Percentiles rank a stretch among this genome's conserved stretches.
Evolutionary conservation across 2,888 invertebrate species (phyloP).

Genomic region (Noctua pronuba): DNA sequence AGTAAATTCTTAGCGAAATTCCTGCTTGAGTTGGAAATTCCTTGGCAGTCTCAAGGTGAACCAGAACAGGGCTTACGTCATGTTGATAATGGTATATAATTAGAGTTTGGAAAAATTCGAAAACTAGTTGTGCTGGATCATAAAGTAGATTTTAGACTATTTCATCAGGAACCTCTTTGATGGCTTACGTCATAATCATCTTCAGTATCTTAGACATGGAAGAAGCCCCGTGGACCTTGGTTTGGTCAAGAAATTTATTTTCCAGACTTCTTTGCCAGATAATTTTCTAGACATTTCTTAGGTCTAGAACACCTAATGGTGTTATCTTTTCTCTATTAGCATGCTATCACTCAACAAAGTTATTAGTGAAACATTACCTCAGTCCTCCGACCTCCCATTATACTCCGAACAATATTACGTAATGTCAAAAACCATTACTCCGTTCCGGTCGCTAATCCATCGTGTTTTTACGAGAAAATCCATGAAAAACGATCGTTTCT

Average conservation of each 20-base stretch:
- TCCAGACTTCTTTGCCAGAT: background rate
- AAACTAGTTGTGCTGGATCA: background rate
- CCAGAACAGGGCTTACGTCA: conserved; percentile 8
- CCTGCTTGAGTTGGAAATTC: conserved; percentile 26
- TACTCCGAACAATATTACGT: conserved; percentile 51
- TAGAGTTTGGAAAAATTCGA: background rate
- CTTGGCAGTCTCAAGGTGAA: conserved; percentile 31
- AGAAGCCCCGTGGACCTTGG: background rate
- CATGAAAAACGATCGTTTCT: conserved; percentile 67
- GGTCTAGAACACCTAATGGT: background rate
- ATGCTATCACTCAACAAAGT: conserved; percentile 28
- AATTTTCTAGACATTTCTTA: background rate
- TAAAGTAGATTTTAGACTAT: background rate
- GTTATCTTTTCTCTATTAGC: background rate
- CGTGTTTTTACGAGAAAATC: conserved; percentile 60
- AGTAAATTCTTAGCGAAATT: conserved; percentile 35
- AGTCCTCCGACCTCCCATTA: conserved; percentile 33
- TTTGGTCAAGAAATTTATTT: background rate
- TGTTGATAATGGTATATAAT: background rate
- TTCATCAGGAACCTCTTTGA: background rate
- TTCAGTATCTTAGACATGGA: background rate
- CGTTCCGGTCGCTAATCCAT: conserved; percentile 60
- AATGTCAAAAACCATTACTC: conserved; percentile 57
- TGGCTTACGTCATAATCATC: background rate
- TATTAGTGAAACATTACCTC: conserved; percentile 46